phyloP scores from a whole-genome alignment of 2,797 vertebrate species.

The Fringilla coelebs region DNA sequence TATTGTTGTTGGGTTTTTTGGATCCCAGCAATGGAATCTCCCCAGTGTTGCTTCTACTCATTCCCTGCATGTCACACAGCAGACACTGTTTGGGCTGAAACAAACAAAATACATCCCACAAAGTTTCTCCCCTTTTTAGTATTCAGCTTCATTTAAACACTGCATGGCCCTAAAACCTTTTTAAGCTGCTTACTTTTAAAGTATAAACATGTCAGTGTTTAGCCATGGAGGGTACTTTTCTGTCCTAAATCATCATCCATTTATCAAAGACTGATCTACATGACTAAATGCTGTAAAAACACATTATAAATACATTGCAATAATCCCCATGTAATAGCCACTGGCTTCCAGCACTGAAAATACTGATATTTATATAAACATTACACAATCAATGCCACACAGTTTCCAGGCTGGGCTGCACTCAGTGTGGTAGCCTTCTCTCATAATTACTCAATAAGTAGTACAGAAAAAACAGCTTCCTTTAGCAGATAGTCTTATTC shows the following conservation, averaged over 20 bases:
- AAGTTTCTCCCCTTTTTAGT: not conserved
- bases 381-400: not conserved
- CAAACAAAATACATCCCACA: not conserved
- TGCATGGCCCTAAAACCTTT: not conserved
- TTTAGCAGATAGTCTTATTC: not conserved
- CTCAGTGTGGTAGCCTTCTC: not conserved
- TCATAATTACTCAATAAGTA: not conserved
- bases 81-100: not conserved
- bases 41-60: not conserved
- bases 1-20: not conserved
- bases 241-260: not conserved
- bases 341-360: not conserved
- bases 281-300: conserved; percentile 1
- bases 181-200: conserved; percentile 1
- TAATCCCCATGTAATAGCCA: not conserved
- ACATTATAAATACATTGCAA: not conserved
- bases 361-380: not conserved
- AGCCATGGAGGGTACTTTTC: not conserved
- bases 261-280: not conserved
- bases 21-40: not conserved
- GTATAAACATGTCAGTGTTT: not conserved
- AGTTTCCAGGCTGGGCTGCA: not conserved
- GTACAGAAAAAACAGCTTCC: not conserved
- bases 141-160: not conserved
- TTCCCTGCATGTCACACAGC: not conserved